Evolutionary conservation across 2,113 vertebrate genomes (phyloP).

Genomic region (Ornithorhynchus anatinus): DNA sequence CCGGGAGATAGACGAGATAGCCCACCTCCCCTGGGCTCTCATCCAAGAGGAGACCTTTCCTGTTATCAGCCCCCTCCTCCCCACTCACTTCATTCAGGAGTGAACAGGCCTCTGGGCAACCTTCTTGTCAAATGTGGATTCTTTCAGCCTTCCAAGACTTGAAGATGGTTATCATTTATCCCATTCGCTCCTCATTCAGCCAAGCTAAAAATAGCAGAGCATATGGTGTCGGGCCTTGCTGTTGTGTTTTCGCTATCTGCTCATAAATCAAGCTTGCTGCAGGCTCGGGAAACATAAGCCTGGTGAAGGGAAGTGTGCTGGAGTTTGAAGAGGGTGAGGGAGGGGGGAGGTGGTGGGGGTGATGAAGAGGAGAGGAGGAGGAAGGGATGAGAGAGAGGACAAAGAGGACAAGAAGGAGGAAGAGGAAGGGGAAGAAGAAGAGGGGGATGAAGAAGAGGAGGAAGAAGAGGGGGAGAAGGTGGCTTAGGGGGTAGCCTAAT

Average conservation of each 20-base stretch:
- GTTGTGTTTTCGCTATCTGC: background rate
- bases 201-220: background rate
- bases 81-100: conserved; percentile 2
- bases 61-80: conserved; percentile 24
- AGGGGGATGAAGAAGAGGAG: no score
- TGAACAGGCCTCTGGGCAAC: background rate
- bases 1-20: no score
- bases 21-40: conserved; percentile 6
- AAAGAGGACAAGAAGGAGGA: no score
- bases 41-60: conserved; percentile 15
- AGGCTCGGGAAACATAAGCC: background rate
- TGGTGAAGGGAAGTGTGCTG: background rate
- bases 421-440: no score
- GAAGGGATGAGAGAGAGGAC: no score
- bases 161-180: conserved; percentile 1
- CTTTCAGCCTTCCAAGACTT: conserved; percentile 7
- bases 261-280: background rate
- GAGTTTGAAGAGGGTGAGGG: no score
- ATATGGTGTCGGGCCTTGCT: background rate
- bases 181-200: background rate
- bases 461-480: no score
- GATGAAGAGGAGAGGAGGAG: no score
- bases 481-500: no score
- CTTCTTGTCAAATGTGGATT: conserved; percentile 19
- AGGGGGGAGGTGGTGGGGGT: no score